Base-by-base conservation (phyloP, 2,797 vertebrate species). In the Pteropus rufus region DNA sequence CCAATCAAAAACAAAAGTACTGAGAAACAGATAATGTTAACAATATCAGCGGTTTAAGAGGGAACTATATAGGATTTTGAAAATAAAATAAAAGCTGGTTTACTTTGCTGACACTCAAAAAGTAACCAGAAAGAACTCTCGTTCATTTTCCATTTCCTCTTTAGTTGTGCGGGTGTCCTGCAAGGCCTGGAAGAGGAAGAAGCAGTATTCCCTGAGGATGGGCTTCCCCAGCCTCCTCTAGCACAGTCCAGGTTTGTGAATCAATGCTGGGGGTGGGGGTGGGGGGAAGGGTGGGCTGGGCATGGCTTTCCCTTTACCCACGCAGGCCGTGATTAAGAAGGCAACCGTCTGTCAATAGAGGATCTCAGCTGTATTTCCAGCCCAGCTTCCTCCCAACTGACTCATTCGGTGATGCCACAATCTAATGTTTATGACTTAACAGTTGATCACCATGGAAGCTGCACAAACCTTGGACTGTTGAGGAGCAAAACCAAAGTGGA, bases 401-500 rank as follows among this genome's bases (percentile, higher is more conserved):
- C 93, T 98, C 97, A 97, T n/a, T 72, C n/a, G 0, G 73, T 97
- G 96, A 97, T 97, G 97, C 96, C 96, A 96, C 96, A 95, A 46
- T 93, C 91, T 89, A 29, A 96, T 97, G 96, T 97, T 97, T 97
- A 89, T 97, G 97, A 97, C 97, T 93, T 97, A 97, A 97, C 87
- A 81, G 94, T 83, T 52, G 94, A 95, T 98, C 97, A 97, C 97
- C 97, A 97, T 95, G 96, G 95, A 90, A 96, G 70, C 69, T 81
- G 89, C 83, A 97, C 94, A 97, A 89, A 93, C 70, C 79, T 6
- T 70, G 49, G 72, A 81, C 96, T 96, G 92, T 94, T 86, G 92
- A 94, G 80, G 44, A 94, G 73, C 29, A 96, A 96, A 96, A 95
- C 81, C 85, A 86, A 65, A 5, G 3, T 15, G 62, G 75, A 93